A percentile compares a stretch with the other conserved stretches of the same genome.
Evolutionary conservation across 2,888 invertebrate species (phyloP).

Genomic region (Cylloceria caligata): DNA sequence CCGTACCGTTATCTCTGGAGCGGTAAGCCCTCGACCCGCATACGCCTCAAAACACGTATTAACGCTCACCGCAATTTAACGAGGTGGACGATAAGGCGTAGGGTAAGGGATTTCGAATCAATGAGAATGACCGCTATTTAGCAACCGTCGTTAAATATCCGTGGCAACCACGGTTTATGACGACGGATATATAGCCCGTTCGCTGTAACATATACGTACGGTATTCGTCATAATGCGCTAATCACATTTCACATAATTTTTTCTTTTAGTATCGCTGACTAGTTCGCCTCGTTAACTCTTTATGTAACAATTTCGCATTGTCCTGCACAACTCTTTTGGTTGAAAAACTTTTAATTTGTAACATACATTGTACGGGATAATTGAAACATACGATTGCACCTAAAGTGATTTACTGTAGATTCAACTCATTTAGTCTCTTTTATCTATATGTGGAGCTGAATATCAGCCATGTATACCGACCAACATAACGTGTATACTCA

Average conservation of each 20-base stretch:
- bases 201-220: not conserved
- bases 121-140: not conserved
- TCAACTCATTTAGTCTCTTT: slow-evolving; percentile 1
- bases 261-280: not conserved
- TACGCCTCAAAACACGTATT: slow-evolving; percentile 43
- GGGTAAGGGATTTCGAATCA: not conserved
- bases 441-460: not conserved
- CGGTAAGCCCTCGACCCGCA: slow-evolving; percentile 27
- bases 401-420: not conserved
- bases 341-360: slow-evolving; percentile 8
- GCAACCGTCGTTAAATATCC: not conserved
- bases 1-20: slow-evolving; percentile 40
- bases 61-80: slow-evolving; percentile 22
- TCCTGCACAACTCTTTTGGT: too few species aligned
- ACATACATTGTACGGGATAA: not conserved
- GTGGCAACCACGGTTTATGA: not conserved
- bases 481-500: not conserved
- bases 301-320: not conserved
- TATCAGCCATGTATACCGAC: not conserved
- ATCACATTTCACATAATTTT: not conserved
- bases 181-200: not conserved
- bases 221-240: not conserved
- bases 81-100: not conserved
- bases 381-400: not conserved
- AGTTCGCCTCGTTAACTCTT: not conserved